Evolutionary conservation across 2,797 vertebrate species (phyloP), one percentile per base, ranked within the genome.

Genomic region (Sebastes reedi): DNA sequence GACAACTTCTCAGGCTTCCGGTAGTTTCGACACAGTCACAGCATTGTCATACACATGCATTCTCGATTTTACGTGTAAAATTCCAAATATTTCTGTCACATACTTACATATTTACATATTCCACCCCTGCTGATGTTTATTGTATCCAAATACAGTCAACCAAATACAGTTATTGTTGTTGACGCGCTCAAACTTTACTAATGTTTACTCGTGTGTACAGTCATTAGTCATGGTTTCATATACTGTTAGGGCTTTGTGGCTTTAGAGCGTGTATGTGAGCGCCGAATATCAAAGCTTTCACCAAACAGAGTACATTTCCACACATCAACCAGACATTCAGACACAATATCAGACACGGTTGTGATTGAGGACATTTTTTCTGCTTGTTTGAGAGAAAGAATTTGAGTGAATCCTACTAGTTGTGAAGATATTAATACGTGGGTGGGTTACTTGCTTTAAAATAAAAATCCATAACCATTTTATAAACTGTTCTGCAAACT

Each of bases 221-320:
- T 92, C 92, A 95, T 95, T 94, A 95, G 93, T 96, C 95, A 95
- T 88, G 91, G 94, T 96, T 95, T 96, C 95, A 88, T 84, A 92
- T 85, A 94, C 90, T 93, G 69, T 89, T 82, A 50, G 83, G 89
- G 91, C 83, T 94, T 93, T 95, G 95, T 89, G 95, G 94, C 94
- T 95, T 95, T 55, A 82, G 78, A 83, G 84, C 77, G 78, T 80
- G 81, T 80, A 79, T 82, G 84, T 74, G 82, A 90, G 77, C 55
- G 34, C 68, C 8, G 82, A 84, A 94, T 95, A 93, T 95, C 93
- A 94, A 92, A 91, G 92, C 82, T 83, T 90, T 91, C 76, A 84
- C 80, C 89, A 86, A 92, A 75, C 81, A 71, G n/a, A 76, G 83
- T 64, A 80, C 74, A 86, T 89, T 90, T 91, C 80, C 75, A 87